Evolutionary conservation across 2,888 invertebrate species (phyloP), one percentile per base, ranked within the genome.

Genomic region (Cryptocheilus praepositus): DNA sequence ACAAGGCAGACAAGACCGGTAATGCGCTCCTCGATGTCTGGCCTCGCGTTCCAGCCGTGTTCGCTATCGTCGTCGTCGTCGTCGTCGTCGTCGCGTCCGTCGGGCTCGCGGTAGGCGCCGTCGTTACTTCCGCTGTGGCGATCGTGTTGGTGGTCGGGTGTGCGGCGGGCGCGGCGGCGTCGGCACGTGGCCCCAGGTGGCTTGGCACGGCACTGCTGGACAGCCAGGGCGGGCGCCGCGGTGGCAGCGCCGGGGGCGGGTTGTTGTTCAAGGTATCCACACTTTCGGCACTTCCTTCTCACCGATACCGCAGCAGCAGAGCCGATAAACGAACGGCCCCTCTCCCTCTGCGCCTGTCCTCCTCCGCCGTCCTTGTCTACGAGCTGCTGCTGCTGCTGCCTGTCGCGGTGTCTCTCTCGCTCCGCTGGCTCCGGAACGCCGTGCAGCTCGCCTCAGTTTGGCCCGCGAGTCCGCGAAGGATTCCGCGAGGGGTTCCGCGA

Each of bases 211-310:
- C 88, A 89, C 89, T 81, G 82, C 82, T 85, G 79, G 83, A 84
- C 83, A 85, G 85, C 86, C 86, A 86, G 83, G 86, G 86, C 81
- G 86, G 87, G 86, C 85, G 87, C 86, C 87, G 87, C 91, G 89
- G 87, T 72, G 86, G 88, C 86, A 86, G 88, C 89, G 89, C 89
- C 88, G 89, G 89, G 86, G 89, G 89, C 89, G 88, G 89, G 88
- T 89, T 90, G 84, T 85, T 86, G 88, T 88, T 88, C 85, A 86
- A 85, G 88, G 88, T 88, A 89, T 88, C 88, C 88, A 88, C 88
- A 89, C 88, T 88, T 88, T 84, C 84, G 87, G 86, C 88, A 88
- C 88, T 88, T 86, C 81, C 84, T 78, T 81, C 82, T 83, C 87
- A 87, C 86, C 85, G 85, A 65, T 71, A 71, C 70, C 74, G 70